Conservation (phyloP, 1,140 invertebrate species). For the Acromyrmex heyeri region DNA sequence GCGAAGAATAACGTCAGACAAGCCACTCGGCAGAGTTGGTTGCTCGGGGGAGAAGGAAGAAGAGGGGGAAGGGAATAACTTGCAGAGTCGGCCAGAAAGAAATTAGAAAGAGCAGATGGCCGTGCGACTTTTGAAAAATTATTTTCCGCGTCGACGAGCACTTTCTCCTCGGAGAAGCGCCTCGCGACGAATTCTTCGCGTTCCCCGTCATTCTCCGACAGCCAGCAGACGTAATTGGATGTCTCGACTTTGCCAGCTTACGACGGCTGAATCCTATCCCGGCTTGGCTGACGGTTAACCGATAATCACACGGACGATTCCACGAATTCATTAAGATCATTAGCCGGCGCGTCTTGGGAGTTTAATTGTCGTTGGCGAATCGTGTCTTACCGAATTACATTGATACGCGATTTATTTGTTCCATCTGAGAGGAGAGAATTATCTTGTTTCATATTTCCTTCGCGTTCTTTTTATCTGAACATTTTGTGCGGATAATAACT, state of each 20-base stretch:
- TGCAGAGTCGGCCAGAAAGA: slow-evolving; percentile 54
- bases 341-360: slow-evolving; percentile 53
- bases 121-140: slow-evolving; percentile 70
- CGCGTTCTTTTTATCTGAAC: not conserved
- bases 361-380: slow-evolving; percentile 60
- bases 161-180: slow-evolving; percentile 8
- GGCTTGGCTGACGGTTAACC: slow-evolving; percentile 64
- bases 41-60: not conserved
- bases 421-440: not conserved
- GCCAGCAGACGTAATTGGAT: slow-evolving; percentile 65
- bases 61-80: not conserved
- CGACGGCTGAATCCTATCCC: slow-evolving; percentile 26
- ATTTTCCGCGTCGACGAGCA: slow-evolving; percentile 64
- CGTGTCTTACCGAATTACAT: not conserved
- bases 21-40: not conserved
- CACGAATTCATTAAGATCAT: slow-evolving; percentile 72
- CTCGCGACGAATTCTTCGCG: slow-evolving; percentile 48
- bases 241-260: slow-evolving; percentile 49
- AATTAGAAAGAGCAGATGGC: slow-evolving; percentile 52
- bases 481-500: not conserved
- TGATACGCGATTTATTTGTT: slow-evolving; percentile 14
- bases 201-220: slow-evolving; percentile 47
- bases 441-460: not conserved
- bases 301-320: slow-evolving; percentile 64
- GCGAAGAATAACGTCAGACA: slow-evolving; percentile 45